Evolutionary conservation across 2,888 invertebrate genomes (phyloP), one percentile per base, ranked within the genome.

Genomic region (Chydorus sphaericus): DNA sequence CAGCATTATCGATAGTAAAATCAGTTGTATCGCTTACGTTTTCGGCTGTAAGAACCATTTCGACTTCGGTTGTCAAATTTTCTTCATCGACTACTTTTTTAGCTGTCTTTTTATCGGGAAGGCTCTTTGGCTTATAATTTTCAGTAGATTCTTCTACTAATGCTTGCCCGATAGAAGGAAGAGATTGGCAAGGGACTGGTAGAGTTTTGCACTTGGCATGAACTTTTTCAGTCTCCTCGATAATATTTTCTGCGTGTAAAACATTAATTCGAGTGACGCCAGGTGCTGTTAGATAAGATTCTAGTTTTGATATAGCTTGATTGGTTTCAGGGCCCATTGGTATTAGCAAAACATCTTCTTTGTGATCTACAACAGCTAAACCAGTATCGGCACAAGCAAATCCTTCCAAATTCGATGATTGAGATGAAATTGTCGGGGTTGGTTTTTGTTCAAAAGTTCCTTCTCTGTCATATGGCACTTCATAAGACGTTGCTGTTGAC

Each of bases 101-200:
- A 3, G 76, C 77, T 26, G 60, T 72, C 60, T 69, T 73, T 3
- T 62, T 60, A 16, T 70, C 70, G 1, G 73, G 71, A 61, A 65
- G 63, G 50, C 67, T 64, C 23, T 68, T 67, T 20, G 67, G 61
- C 50, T 65, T 64, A 36, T 76, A 69, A 30, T 71, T 68, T 64
- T 69, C 70, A 59, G 75, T 62, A 59, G 74, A 74, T 67, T 85
- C 84, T 44, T 67, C 69, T n/a, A 68, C 61, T 38, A 76, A 61
- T n/a, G 73, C 70, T 65, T 77, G 75, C 48, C 73, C 73, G 8
- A 77, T 69, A 28, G 44, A 44, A 1, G 44, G 44, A 5, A 44
- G 10, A 44, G 44, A 44, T 10, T 44, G 44, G 2, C 44, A 23
- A 10, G 6, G 5, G 1, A 14, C 11, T 26, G 26, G 26, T 5